A percentile compares a stretch with the other conserved stretches of the same genome.
Conservation (phyloP, 2,797 vertebrate species). For the Alfaro cultratus region DNA sequence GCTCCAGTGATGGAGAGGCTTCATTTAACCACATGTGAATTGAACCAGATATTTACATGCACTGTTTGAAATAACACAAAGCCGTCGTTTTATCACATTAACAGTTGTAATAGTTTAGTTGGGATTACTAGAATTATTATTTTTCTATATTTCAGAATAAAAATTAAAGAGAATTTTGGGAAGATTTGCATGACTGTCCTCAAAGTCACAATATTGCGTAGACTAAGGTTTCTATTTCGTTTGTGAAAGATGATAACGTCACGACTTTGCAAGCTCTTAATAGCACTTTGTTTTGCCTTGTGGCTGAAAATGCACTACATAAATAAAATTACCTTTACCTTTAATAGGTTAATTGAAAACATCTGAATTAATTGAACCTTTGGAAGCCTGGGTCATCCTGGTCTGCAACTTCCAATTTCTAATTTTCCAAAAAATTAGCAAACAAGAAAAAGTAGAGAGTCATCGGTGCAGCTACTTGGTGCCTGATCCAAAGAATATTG, state of each 20-base stretch:
- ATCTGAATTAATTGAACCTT: not conserved
- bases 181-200: too few relatives aligned
- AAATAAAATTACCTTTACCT: too few relatives aligned
- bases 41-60: not conserved
- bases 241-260: not conserved
- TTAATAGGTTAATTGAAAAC: not conserved
- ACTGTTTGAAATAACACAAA: not conserved
- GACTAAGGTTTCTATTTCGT: not conserved
- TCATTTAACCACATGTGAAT: not conserved
- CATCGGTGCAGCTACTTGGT: not conserved
- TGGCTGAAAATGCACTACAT: too few relatives aligned
- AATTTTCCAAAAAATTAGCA: not conserved
- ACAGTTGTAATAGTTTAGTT: not conserved
- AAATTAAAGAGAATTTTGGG: not conserved
- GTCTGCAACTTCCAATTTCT: not conserved
- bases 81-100: not conserved
- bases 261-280: not conserved
- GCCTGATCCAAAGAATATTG: not conserved
- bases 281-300: not conserved
- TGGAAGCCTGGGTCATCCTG: too few relatives aligned
- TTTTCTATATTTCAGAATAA: not conserved
- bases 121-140: not conserved
- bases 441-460: not conserved
- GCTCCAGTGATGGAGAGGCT: not conserved
- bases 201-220: not conserved